These are phyloP conservation scores for Subanguina moxae DNA, from an alignment of 1,140 invertebrate species.

Conservation along the genomic window DNA sequence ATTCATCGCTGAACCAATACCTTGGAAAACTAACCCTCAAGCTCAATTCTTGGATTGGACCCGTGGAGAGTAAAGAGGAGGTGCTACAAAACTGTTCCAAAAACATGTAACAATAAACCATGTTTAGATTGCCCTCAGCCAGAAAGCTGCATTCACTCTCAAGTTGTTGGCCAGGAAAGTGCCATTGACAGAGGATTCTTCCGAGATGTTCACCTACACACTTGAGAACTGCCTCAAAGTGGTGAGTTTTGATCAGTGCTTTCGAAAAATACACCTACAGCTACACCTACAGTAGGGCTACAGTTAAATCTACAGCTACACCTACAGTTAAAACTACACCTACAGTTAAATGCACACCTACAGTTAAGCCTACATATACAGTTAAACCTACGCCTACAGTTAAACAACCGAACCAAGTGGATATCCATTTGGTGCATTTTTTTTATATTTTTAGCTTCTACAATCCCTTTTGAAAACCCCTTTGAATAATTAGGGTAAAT, in stretches of 20 bases:
- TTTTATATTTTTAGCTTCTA: too few relatives aligned
- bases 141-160: constrained; percentile 31
- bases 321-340: too few relatives aligned
- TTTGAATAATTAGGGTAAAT: too few relatives aligned
- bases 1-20: constrained; percentile 16
- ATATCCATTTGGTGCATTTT: too few relatives aligned
- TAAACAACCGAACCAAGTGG: too few relatives aligned
- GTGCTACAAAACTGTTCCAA: not conserved
- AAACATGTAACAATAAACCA: constrained; percentile 6
- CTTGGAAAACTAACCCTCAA: constrained; percentile 22
- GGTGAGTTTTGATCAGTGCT: constrained; percentile 17
- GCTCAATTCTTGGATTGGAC: constrained; percentile 27
- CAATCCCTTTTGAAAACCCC: too few relatives aligned
- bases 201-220: constrained; percentile 20
- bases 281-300: too few relatives aligned
- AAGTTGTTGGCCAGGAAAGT: constrained; percentile 30
- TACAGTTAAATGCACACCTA: too few relatives aligned
- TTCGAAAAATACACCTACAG: too few relatives aligned
- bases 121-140: constrained; percentile 25
- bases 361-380: too few relatives aligned
- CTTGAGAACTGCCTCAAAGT: constrained; percentile 19
- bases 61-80: constrained; percentile 21
- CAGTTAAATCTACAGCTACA: too few relatives aligned
- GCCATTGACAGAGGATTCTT: constrained; percentile 6
- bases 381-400: too few relatives aligned